Base-by-base conservation (phyloP, 2,888 invertebrate species). In the Leptinotarsa rubiginosa region DNA sequence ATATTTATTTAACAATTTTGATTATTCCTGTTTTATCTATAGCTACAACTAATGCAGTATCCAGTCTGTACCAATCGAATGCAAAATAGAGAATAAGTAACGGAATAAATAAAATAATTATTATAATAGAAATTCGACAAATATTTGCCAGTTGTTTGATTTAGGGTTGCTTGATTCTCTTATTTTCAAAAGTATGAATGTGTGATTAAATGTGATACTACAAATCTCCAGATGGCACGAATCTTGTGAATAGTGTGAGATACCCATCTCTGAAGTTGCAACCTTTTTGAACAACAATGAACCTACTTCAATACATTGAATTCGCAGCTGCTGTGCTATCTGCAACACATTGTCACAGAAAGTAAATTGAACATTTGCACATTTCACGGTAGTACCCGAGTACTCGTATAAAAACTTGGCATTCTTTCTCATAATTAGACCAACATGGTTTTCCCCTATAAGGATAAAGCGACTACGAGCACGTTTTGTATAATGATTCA, bases 371-470 rank as follows among this genome's bases (percentile, higher is more conserved):
- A 22, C 56, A 31, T 31, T 31, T 31, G 31, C 31, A 18, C 22
- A 56, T 22, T 56, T 56, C 20, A 10, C 18, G 18, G 56, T 22
- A 22, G 41, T 41, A 41, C 41, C 12, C 41, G 41, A 41, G 41
- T 41, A 41, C 41, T 56, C 22, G 25, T 56, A 20, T 18, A 56
- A 56, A 22, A 56, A 56, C 22, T 56, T 13, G 4, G 15, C 56
- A 56, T 56, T 56, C 56, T 56, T 56, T 22, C 56, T 56, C 56
- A 5, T 56, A 56, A 56, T 56, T 20, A 56, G 22, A 56, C 56
- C 56, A 15, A 56, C 22, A 20, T 56, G 56, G 12, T 56, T 56
- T 20, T 56, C 22, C 56, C 56, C 56, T 56, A 56, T 56, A 56
- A 10, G 56, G 56, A 56, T 22, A 56, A 22, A 56, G 1, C 22